Conservation (phyloP, 2,797 vertebrate genomes). For the Coendou prehensilis region DNA sequence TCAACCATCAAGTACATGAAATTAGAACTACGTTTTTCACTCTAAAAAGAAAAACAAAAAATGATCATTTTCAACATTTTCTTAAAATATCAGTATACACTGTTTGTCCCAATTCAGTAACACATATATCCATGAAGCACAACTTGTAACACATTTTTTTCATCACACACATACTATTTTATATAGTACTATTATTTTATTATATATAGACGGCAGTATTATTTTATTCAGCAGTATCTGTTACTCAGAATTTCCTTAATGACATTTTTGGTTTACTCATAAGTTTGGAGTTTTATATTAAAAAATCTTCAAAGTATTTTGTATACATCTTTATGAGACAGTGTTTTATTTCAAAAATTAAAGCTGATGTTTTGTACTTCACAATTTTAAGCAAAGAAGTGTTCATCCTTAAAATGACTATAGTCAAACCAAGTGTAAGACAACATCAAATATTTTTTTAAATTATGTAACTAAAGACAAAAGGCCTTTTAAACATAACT, state of each 20-base stretch:
- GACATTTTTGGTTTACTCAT: not conserved
- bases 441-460: not conserved
- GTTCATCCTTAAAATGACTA: slow-evolving; percentile 2
- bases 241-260: not conserved
- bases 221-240: not conserved
- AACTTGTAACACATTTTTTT: slow-evolving; percentile 3
- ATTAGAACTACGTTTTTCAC: slow-evolving; percentile 99
- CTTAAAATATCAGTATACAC: slow-evolving; percentile 40
- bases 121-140: not conserved
- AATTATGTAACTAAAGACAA: not conserved
- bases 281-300: not conserved
- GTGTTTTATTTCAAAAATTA: slow-evolving; percentile 59
- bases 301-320: slow-evolving; percentile 38
- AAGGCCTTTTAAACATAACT: not conserved
- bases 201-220: not conserved
- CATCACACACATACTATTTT: not conserved
- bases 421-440: not conserved
- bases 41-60: slow-evolving; percentile 88
- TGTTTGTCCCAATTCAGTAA: slow-evolving; percentile 24
- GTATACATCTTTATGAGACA: not conserved
- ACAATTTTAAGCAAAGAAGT: slow-evolving; percentile 43
- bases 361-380: slow-evolving; percentile 33
- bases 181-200: not conserved
- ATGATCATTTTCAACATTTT: slow-evolving; percentile 57
- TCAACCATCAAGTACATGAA: slow-evolving; percentile 99